Base-by-base conservation (phyloP, 2,888 invertebrate genomes). In the Heteropelma amictum region DNA sequence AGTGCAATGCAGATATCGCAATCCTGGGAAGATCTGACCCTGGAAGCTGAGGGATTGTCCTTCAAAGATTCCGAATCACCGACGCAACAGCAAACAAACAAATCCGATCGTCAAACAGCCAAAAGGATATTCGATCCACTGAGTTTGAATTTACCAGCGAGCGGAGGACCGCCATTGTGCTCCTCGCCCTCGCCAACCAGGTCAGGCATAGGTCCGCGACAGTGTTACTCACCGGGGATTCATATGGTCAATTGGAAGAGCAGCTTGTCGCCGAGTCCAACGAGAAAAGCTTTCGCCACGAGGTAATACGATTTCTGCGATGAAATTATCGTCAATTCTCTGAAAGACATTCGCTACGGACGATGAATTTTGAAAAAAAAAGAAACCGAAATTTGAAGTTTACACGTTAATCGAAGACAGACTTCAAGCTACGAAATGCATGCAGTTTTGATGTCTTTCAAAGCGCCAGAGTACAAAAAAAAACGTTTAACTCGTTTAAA, bases 1-100 rank as follows among this genome's bases (percentile, higher is more conserved):
- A 94, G 94, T 82, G 95, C 97, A 77, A 95, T 97, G 93, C 96
- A 96, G 90, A 97, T 98, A 90, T 97, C 97, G 1, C 97, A 97
- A 88, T 97, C 97, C 4, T 97, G 96, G 93, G 98, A 98, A 89
- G 97, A 97, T 90, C 92, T 98, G 33, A 94, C 95, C 5, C 89
- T 96, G 80, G 93, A 95, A 84, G 92, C 90, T 17, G 92, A 93
- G 81, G 91, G 92, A 76, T 90, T 90, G 40, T 85, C 88, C 0
- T 88, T 89, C 58, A 89, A 88, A 72, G 89, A 89, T 67, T 85
- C 88, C 2, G 89, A 89, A 28, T 85, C 86, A 10, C 79, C 87
- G 23, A 82, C 84, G 3, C 83, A n/a, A n/a, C n/a, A 85, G 47
- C 87, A 87, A 61, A 78, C 83, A 23, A 85, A 83, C 30, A 82